Evolutionary conservation across 2,797 vertebrate species (phyloP).

Genomic region (Iguana delicatissima): DNA sequence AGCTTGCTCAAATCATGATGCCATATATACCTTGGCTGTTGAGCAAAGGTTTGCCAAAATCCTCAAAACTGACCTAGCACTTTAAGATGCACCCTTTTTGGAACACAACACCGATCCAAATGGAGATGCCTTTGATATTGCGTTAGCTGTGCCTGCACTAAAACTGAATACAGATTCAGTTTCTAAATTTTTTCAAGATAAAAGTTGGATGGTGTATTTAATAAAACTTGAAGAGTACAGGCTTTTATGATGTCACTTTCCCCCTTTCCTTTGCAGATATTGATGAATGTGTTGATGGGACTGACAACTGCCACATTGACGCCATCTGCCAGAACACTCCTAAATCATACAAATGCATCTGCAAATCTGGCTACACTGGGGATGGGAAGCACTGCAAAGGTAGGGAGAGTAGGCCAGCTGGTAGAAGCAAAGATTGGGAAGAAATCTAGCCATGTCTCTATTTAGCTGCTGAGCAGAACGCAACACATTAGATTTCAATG

Average conservation of each 20-base stretch:
- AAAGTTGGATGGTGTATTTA: not conserved
- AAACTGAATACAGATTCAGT: not conserved
- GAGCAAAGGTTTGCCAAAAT: not conserved
- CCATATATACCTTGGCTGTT: not conserved
- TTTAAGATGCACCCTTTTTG: not conserved
- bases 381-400: conserved; percentile 99
- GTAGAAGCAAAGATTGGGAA: not conserved
- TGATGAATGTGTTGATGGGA: conserved; percentile 95
- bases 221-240: not conserved
- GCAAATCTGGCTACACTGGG: conserved; percentile 97
- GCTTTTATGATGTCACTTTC: conserved; percentile 13
- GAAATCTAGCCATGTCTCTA: not conserved
- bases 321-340: conserved; percentile 99
- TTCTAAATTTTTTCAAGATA: not conserved
- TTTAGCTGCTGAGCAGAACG: not conserved
- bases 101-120: not conserved
- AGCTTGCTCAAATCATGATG: not conserved
- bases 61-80: not conserved
- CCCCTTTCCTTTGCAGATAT: conserved; percentile 84
- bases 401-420: conserved; percentile 73
- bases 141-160: not conserved
- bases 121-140: not conserved
- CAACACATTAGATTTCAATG: not conserved
- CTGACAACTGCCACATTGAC: conserved; percentile 97
- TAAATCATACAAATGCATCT: conserved; percentile 97